A percentile compares a stretch with the other conserved stretches of the same genome.
phyloP scores from a whole-genome alignment of 2,797 vertebrate species.

The Pempheris klunzingeri region DNA sequence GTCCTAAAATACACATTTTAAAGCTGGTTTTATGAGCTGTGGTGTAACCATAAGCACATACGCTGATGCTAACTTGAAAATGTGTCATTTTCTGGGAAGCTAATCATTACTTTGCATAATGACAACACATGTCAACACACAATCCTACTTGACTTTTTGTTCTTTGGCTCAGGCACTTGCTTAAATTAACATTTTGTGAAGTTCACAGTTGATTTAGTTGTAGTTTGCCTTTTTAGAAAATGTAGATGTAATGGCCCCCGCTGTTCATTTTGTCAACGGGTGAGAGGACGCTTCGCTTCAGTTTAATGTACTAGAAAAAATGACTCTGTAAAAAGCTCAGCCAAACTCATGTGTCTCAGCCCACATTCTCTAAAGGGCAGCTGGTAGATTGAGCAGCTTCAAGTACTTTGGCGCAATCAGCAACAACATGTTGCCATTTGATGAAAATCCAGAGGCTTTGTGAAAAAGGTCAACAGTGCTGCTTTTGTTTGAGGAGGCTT shows the following conservation, averaged over 20 bases:
- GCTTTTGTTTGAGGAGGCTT: conserved; percentile 7
- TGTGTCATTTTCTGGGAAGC: neutral
- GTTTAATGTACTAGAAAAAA: neutral
- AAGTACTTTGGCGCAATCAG: conserved; percentile 24
- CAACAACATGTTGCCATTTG: conserved; percentile 9
- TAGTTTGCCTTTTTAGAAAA: conserved; percentile 17
- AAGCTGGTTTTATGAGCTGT: neutral
- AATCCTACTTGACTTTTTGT: conserved; percentile 4
- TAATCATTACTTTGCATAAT: neutral
- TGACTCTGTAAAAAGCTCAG: neutral
- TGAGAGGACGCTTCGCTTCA: neutral
- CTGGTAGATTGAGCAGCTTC: conserved; percentile 10
- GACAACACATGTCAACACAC: neutral
- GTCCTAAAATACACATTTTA: no score
- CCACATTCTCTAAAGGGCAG: conserved; percentile 37
- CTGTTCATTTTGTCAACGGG: conserved; percentile 6
- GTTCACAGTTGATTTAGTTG: neutral
- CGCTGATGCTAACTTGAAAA: neutral
- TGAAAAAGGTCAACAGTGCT: conserved; percentile 39
- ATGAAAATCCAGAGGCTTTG: conserved; percentile 28
- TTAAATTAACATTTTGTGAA: neutral
- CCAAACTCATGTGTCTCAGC: neutral
- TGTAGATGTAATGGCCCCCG: neutral
- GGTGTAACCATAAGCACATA: neutral
- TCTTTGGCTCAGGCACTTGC: neutral